Evolutionary conservation across 1,140 invertebrate species (phyloP).

Genomic region (Physella acuta): DNA sequence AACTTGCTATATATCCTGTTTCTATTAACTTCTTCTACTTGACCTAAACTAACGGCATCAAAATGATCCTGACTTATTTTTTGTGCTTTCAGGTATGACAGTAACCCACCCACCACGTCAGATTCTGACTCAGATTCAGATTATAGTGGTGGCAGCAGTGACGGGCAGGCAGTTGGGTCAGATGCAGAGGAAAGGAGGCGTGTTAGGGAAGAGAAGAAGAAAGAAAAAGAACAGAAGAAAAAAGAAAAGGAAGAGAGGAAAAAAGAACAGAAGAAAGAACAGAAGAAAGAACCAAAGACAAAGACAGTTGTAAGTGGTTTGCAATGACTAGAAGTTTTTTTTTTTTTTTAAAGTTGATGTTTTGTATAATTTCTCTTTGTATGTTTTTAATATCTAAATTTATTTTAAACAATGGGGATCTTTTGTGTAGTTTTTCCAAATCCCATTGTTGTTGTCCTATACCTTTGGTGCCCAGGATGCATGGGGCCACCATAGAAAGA

Average conservation of each 20-base stretch:
- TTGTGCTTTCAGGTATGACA: slow-evolving; percentile 46
- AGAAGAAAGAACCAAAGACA: slow-evolving; percentile 63
- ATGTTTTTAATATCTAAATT: too few species aligned
- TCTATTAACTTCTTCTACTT: too few species aligned
- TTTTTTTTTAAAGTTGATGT: too few species aligned
- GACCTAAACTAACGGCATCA: not conserved
- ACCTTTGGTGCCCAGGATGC: too few species aligned
- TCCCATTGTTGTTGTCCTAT: too few species aligned
- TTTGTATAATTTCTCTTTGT: too few species aligned
- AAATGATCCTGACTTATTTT: not conserved
- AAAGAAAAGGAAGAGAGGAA: slow-evolving; percentile 57
- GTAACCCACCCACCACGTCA: slow-evolving; percentile 48
- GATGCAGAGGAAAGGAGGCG: slow-evolving; percentile 58
- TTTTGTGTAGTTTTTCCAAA: too few species aligned
- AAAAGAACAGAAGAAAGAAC: slow-evolving; percentile 59
- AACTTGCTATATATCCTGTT: not conserved
- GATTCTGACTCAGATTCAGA: slow-evolving; percentile 32
- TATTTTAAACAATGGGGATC: too few species aligned
- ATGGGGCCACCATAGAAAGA: too few species aligned
- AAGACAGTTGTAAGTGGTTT: slow-evolving; percentile 66
- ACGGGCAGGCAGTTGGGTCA: slow-evolving; percentile 41
- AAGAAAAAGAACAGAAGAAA: slow-evolving; percentile 61
- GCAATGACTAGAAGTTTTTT: not conserved
- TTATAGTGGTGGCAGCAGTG: slow-evolving; percentile 26
- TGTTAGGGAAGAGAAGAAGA: slow-evolving; percentile 59